A percentile compares a stretch with the other conserved stretches of the same genome.
Evolutionary conservation across 2,888 invertebrate species (phyloP).

Genomic region (Pelosia muscerda): DNA sequence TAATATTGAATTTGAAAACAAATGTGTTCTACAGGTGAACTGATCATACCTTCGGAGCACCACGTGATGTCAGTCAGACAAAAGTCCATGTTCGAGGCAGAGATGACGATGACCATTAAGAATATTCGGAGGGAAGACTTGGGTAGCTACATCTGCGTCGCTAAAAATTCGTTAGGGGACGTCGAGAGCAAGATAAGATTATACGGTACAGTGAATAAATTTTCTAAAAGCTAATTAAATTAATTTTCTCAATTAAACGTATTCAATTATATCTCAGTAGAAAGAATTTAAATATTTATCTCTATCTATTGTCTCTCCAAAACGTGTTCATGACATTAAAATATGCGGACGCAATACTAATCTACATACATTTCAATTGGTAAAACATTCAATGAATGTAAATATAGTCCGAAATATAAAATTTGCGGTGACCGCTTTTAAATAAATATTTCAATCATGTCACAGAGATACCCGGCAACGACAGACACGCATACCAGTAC

Average conservation of each 20-base stretch:
- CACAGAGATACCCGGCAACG: conserved; percentile 84
- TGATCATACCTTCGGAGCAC: conserved; percentile 94
- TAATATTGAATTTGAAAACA: conserved; percentile 85
- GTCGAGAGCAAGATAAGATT: conserved; percentile 96
- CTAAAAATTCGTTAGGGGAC: conserved; percentile 95
- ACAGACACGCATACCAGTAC: conserved; percentile 79
- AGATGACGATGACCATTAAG: conserved; percentile 93
- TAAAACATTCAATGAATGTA: conserved; percentile 38
- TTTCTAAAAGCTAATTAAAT: conserved; percentile 24
- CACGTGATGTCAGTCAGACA: conserved; percentile 92
- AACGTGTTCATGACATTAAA: conserved; percentile 29
- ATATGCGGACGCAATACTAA: conserved; percentile 35
- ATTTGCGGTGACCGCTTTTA: conserved; percentile 24
- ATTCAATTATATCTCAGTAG: conserved; percentile 17
- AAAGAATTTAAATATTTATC: conserved; percentile 21
- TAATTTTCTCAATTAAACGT: conserved; percentile 31
- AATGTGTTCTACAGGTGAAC: conserved; percentile 88
- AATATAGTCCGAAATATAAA: conserved; percentile 34
- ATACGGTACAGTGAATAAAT: conserved; percentile 89
- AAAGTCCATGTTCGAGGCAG: conserved; percentile 93
- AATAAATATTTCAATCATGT: conserved; percentile 35
- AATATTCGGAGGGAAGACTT: conserved; percentile 92
- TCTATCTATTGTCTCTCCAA: conserved; percentile 13
- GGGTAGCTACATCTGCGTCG: conserved; percentile 95
- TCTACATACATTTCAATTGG: conserved; percentile 40